Evolutionary conservation across 1,140 invertebrate species (phyloP).

Genomic region (Chymomyza costata): DNA sequence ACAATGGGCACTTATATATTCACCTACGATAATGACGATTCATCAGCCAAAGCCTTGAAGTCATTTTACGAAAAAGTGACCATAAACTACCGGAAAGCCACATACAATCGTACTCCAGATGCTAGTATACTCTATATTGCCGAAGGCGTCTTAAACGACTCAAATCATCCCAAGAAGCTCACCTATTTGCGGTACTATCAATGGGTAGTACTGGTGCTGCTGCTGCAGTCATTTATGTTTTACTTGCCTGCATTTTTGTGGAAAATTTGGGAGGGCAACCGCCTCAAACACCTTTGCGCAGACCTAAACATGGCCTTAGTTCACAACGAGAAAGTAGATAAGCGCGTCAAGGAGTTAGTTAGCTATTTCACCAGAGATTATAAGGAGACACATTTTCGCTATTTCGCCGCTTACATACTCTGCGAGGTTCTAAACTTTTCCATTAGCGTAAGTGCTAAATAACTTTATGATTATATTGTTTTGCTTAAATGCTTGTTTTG

Average conservation of each 20-base stretch:
- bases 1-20: conserved; percentile 85
- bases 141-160: no score
- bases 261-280: conserved; percentile 85
- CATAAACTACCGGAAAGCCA: no score
- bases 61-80: not conserved
- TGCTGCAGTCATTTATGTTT: conserved; percentile 86
- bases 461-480: not conserved
- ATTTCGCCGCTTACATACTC: conserved; percentile 81
- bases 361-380: conserved; percentile 77
- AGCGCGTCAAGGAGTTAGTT: conserved; percentile 77
- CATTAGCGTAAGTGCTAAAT: conserved; percentile 79
- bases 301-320: conserved; percentile 73
- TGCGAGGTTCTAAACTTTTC: conserved; percentile 84
- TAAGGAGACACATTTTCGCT: conserved; percentile 81
- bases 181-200: conserved; percentile 89
- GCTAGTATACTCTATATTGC: conserved; percentile 11
- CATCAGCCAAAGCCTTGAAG: conserved; percentile 1
- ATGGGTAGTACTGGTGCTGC: conserved; percentile 89
- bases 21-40: conserved; percentile 73
- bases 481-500: not conserved
- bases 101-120: conserved; percentile 25
- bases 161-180: no score
- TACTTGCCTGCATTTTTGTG: conserved; percentile 85
- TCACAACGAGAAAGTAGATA: conserved; percentile 75
- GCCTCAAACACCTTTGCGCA: conserved; percentile 76